Evolutionary conservation across 2,113 vertebrate genomes (phyloP).

Genomic region (Cettia cetti): DNA sequence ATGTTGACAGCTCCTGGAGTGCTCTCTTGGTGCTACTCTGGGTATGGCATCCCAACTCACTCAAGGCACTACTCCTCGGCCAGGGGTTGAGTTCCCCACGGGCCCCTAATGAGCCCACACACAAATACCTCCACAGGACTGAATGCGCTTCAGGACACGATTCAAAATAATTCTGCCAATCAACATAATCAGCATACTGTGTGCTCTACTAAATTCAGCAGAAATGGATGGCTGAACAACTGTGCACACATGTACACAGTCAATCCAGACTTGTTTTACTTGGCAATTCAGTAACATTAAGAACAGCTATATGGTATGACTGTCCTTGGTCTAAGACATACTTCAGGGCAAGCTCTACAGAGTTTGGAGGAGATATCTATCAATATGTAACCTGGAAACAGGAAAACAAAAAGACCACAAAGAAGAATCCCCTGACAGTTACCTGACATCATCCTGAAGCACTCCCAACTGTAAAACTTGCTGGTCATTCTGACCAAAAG

Average conservation of each 20-base stretch:
- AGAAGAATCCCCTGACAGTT: neutral
- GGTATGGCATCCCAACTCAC: neutral
- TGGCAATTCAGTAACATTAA: neutral
- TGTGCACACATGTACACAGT: neutral
- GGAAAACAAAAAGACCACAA: neutral
- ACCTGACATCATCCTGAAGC: neutral
- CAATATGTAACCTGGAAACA: neutral
- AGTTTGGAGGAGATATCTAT: neutral
- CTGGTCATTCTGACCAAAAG: neutral
- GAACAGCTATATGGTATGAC: neutral
- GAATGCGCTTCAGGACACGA: neutral
- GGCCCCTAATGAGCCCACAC: neutral
- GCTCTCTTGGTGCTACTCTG: neutral
- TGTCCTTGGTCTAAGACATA: neutral
- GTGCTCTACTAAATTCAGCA: neutral
- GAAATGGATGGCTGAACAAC: conserved; percentile 11
- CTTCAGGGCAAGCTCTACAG: neutral
- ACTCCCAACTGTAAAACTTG: neutral
- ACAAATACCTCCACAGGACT: neutral
- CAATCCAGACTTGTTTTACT: conserved; percentile 2
- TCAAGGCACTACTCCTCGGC: neutral
- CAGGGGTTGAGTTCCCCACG: neutral
- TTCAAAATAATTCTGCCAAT: conserved; percentile 29
- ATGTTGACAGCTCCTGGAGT: neutral
- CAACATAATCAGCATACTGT: neutral